Percentiles rank a stretch among this genome's conserved stretches.
These are phyloP conservation scores for Chionomys nivalis DNA, from an alignment of 2,113 vertebrate genomes.

Conservation along the genomic window DNA sequence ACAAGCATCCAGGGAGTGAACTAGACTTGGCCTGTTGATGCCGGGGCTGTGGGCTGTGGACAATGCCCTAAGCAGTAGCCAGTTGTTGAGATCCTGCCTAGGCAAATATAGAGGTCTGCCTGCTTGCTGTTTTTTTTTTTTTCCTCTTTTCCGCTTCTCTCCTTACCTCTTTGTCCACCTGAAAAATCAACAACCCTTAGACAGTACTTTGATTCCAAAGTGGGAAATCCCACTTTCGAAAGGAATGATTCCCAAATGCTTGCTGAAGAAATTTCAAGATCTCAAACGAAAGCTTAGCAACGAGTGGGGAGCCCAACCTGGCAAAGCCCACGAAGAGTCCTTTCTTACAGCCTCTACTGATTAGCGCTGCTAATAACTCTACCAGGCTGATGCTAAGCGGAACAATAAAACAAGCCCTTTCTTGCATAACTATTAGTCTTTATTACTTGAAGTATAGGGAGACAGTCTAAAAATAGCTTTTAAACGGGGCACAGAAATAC, in stretches of 20 bases:
- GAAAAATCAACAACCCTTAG: background rate
- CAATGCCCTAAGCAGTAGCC: background rate
- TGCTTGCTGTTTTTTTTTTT: too few species aligned
- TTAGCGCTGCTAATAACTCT: background rate
- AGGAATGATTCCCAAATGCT: background rate
- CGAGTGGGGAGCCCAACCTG: background rate
- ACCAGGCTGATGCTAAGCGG: background rate
- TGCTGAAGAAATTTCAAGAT: background rate
- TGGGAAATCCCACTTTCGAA: background rate
- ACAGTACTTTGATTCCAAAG: background rate
- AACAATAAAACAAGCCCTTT: conserved; percentile 7
- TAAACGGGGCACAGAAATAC: background rate
- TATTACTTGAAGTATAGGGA: background rate
- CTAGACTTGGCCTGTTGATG: background rate
- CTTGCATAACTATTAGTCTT: background rate
- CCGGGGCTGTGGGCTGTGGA: background rate
- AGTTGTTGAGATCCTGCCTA: background rate
- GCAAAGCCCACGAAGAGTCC: background rate
- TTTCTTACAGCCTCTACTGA: background rate
- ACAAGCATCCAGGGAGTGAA: background rate
- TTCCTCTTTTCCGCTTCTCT: background rate
- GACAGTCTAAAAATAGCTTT: conserved; percentile 18
- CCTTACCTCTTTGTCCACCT: background rate
- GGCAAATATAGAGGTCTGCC: background rate
- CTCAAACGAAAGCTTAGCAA: background rate